Percentiles rank a stretch among this genome's conserved stretches.
phyloP scores from a whole-genome alignment of 2,888 invertebrate species.

The Pasiphila rectangulata region DNA sequence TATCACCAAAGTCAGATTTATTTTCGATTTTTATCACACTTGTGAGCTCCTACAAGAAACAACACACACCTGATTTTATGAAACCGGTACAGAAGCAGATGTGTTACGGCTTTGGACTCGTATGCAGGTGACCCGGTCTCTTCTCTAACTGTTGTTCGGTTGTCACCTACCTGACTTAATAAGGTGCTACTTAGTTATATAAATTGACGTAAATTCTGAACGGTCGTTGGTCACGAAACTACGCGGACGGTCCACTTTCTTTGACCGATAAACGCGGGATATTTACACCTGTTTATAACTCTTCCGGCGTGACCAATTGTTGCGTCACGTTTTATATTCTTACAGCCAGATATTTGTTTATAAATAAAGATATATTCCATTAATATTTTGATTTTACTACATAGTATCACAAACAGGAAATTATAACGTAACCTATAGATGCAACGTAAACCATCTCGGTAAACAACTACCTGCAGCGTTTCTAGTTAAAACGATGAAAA shows the following conservation, averaged over 20 bases:
- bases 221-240: constrained; percentile 45
- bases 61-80: constrained; percentile 20
- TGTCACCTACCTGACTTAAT: constrained; percentile 63
- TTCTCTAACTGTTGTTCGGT: constrained; percentile 68
- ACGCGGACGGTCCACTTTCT: constrained; percentile 58
- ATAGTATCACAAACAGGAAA: too few species aligned
- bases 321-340: constrained; percentile 44
- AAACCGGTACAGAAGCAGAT: constrained; percentile 49
- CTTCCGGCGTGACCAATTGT: constrained; percentile 37
- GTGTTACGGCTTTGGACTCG: constrained; percentile 54
- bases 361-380: too few species aligned
- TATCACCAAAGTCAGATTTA: too few species aligned
- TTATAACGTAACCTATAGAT: too few species aligned
- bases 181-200: constrained; percentile 69
- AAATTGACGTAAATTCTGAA: constrained; percentile 65
- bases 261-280: constrained; percentile 50
- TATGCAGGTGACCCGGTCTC: constrained; percentile 74
- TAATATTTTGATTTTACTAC: too few species aligned
- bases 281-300: constrained; percentile 42
- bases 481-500: too few species aligned
- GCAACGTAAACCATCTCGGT: too few species aligned
- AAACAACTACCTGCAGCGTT: too few species aligned
- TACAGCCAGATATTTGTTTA: too few species aligned
- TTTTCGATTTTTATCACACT: not conserved
- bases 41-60: not conserved